Evolutionary conservation across 2,113 vertebrate species (phyloP).

Genomic region (Gopherus evgoodei): DNA sequence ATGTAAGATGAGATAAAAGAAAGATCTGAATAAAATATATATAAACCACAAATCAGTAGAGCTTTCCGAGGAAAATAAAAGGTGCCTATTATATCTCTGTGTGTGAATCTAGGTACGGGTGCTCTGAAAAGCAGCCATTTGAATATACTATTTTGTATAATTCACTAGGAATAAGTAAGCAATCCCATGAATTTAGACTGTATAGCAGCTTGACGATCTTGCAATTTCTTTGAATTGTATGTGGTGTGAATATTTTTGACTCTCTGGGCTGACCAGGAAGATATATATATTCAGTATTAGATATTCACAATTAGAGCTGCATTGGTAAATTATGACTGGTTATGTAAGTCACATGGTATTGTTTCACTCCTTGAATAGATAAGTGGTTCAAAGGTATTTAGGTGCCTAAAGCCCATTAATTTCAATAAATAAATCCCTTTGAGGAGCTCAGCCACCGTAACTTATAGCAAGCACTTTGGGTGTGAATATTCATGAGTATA

Average conservation of each 20-base stretch:
- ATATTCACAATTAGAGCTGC: background rate
- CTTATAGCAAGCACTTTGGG: background rate
- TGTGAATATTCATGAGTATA: background rate
- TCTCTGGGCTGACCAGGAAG: fast-evolving
- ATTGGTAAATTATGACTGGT: background rate
- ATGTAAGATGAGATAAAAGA: background rate
- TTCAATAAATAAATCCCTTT: background rate
- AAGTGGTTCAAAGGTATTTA: background rate
- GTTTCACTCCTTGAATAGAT: background rate
- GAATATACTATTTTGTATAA: background rate
- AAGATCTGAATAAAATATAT: fast-evolving
- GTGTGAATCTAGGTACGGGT: fast-evolving
- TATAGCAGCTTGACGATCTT: background rate
- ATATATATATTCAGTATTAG: background rate
- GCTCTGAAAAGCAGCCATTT: background rate
- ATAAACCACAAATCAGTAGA: fast-evolving
- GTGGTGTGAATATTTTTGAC: fast-evolving
- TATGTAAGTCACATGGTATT: background rate
- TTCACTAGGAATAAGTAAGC: background rate
- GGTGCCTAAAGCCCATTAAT: background rate
- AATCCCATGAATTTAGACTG: background rate
- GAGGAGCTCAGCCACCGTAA: background rate
- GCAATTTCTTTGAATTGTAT: fast-evolving
- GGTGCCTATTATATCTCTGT: fast-evolving
- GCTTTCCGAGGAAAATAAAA: fast-evolving